These are phyloP conservation scores for Chitala chitala DNA, from an alignment of 2,113 vertebrate genomes.

Conservation along the genomic window DNA sequence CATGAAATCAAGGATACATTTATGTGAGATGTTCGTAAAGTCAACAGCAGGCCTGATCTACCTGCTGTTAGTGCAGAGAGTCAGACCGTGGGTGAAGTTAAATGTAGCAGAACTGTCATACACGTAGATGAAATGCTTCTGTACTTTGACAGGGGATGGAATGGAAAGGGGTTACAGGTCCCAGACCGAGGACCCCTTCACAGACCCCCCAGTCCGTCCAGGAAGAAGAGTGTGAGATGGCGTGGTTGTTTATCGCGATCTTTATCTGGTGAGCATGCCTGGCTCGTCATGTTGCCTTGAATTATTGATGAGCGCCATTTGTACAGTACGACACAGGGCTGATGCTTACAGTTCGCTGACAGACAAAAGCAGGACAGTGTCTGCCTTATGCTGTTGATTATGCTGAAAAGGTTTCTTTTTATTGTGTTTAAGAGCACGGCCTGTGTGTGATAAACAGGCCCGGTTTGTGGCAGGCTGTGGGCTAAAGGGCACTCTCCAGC, in stretches of 20 bases:
- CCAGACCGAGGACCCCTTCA: too few species aligned
- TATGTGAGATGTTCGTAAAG: background rate
- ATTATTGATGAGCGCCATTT: slow-evolving; percentile 60
- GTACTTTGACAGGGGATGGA: too few species aligned
- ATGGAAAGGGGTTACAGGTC: too few species aligned
- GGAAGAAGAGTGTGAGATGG: background rate
- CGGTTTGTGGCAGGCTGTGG: too few species aligned
- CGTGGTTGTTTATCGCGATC: slow-evolving; percentile 1
- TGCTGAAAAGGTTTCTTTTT: background rate
- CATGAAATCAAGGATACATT: background rate
- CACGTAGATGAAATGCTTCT: too few species aligned
- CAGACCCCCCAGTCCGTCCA: too few species aligned
- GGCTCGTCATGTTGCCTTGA: slow-evolving; percentile 42
- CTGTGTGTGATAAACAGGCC: too few species aligned
- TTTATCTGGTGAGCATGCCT: slow-evolving; percentile 1
- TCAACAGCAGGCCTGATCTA: background rate
- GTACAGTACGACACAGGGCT: background rate
- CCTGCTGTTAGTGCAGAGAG: background rate
- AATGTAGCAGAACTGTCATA: too few species aligned
- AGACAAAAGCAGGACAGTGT: background rate
- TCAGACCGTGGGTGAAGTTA: too few species aligned
- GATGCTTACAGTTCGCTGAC: background rate
- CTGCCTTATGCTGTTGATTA: background rate
- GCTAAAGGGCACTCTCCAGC: too few species aligned
- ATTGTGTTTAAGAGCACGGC: background rate